Evolutionary conservation across 2,113 vertebrate species (phyloP).

Genomic region (Misgurnus mizolepis): DNA sequence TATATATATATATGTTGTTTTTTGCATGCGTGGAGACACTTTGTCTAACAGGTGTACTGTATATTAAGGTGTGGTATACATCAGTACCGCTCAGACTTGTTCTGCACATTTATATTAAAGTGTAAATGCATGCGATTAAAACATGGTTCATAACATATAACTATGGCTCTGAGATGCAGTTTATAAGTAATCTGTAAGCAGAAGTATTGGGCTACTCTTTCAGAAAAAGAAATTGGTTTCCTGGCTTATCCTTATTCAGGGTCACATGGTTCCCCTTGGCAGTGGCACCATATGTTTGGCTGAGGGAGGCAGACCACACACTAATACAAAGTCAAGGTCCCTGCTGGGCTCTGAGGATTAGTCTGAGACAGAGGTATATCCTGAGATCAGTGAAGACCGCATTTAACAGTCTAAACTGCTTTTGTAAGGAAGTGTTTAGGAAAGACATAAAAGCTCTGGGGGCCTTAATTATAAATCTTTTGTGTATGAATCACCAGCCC

Average conservation of each 20-base stretch:
- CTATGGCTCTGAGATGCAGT: neutral
- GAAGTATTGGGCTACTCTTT: neutral
- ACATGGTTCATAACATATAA: neutral
- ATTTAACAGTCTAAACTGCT: neutral
- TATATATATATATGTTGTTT: no score
- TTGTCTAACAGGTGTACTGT: neutral
- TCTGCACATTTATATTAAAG: neutral
- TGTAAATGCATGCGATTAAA: neutral
- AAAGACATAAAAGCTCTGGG: neutral
- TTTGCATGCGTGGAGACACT: neutral
- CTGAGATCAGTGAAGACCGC: slow-evolving; percentile 10
- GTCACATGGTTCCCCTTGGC: slow-evolving; percentile 32
- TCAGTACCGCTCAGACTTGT: neutral
- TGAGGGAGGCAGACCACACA: slow-evolving; percentile 35
- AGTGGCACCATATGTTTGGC: slow-evolving; percentile 3
- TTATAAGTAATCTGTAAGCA: neutral
- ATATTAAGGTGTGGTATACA: neutral
- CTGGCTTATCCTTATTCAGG: neutral
- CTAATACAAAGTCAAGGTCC: slow-evolving; percentile 20
- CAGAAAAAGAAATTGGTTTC: neutral
- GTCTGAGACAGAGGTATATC: slow-evolving; percentile 8
- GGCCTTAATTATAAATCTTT: neutral
- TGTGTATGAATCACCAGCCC: neutral
- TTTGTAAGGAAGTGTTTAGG: neutral
- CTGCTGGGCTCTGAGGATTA: slow-evolving; percentile 7